phyloP scores from a whole-genome alignment of 2,797 vertebrate species.

The Xiphophorus birchmanni region DNA sequence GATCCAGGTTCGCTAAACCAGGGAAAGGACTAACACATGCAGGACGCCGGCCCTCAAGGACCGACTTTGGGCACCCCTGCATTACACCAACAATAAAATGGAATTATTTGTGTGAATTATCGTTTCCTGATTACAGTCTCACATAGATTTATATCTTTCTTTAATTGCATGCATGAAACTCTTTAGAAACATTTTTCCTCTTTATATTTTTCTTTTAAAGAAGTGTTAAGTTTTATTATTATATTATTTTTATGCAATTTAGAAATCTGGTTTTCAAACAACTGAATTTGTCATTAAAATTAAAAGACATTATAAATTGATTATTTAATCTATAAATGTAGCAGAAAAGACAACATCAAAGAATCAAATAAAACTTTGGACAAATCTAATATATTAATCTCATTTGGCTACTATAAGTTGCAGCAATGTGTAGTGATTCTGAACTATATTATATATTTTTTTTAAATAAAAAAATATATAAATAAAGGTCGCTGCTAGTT shows the following conservation, averaged over 20 bases:
- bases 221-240: not conserved
- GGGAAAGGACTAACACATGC: too few relatives aligned
- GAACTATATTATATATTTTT: not conserved
- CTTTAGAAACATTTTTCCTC: not conserved
- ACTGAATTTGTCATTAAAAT: not conserved
- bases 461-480: conserved; percentile 23
- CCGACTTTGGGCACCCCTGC: not conserved
- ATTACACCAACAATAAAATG: not conserved
- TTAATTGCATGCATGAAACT: not conserved
- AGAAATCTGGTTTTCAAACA: not conserved
- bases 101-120: not conserved
- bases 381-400: not conserved
- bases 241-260: not conserved
- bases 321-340: not conserved
- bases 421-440: not conserved
- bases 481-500: not conserved
- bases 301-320: not conserved
- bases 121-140: not conserved
- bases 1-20: too few relatives aligned
- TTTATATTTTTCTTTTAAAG: not conserved
- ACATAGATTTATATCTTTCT: not conserved
- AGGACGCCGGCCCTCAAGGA: too few relatives aligned
- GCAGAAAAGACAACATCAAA: not conserved
- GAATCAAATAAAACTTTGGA: not conserved
- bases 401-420: not conserved